A percentile compares a stretch with the other conserved stretches of the same genome.
Evolutionary conservation across 1,140 invertebrate genomes (phyloP).

Genomic region (Drosophila pseudoobscura): DNA sequence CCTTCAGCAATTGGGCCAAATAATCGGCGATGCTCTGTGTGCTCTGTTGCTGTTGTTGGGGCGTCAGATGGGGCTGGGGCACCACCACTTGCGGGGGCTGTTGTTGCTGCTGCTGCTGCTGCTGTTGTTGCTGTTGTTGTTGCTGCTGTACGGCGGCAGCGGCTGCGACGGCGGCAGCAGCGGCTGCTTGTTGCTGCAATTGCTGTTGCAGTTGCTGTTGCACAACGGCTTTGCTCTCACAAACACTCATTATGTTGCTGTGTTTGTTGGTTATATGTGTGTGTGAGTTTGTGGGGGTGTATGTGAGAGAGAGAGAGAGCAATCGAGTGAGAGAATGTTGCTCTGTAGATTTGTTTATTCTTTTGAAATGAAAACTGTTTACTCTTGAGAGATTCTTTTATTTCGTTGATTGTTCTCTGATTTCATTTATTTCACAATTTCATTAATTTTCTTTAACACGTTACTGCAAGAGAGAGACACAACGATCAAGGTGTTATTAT

Average conservation of each 20-base stretch:
- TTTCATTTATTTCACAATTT: constrained; percentile 67
- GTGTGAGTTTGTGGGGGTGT: constrained; percentile 31
- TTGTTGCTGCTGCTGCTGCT: constrained; percentile 55
- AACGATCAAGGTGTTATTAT: too few relatives aligned
- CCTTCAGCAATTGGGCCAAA: constrained; percentile 99
- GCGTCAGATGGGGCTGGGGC: constrained; percentile 84
- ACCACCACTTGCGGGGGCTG: constrained; percentile 64
- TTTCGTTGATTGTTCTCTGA: constrained; percentile 48
- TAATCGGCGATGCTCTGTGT: constrained; percentile 99
- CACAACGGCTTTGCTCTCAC: constrained; percentile 86
- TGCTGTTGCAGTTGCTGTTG: constrained; percentile 76
- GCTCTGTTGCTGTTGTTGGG: constrained; percentile 86
- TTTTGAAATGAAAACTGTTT: constrained; percentile 26
- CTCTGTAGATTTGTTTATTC: constrained; percentile 48
- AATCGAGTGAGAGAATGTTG: too few relatives aligned
- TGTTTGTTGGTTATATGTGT: constrained; percentile 29
- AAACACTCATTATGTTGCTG: constrained; percentile 85
- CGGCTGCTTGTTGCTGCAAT: constrained; percentile 59
- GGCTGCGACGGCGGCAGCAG: constrained; percentile 52
- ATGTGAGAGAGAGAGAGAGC: too few relatives aligned
- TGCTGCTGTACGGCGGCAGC: constrained; percentile 51
- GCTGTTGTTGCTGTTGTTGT: constrained; percentile 45
- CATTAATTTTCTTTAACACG: constrained; percentile 46
- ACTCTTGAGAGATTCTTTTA: constrained; percentile 69
- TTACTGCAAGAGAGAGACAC: constrained; percentile 23